Conservation (phyloP, 2,888 invertebrate genomes). For the Drosophila falleni region DNA sequence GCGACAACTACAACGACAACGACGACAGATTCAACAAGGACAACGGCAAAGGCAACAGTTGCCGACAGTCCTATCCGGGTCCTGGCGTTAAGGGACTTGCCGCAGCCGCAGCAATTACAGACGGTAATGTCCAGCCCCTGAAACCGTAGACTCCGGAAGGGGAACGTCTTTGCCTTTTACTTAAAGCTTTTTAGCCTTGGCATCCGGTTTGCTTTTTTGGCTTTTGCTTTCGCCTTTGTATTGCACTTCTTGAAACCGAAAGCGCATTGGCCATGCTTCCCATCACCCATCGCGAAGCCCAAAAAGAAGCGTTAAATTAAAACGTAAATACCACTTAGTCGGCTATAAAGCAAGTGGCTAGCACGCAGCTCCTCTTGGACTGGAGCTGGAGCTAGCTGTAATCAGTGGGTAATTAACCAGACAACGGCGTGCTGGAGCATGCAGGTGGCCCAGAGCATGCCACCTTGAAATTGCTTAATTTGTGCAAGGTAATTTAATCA, state of each 20-base stretch:
- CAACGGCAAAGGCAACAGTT: conserved; percentile 32
- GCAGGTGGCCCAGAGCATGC: conserved; percentile 46
- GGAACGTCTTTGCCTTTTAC: conserved; percentile 52
- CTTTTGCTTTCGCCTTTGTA: conserved; percentile 49
- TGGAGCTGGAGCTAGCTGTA: conserved; percentile 57
- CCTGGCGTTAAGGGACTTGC: conserved; percentile 62
- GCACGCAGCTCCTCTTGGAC: conserved; percentile 23
- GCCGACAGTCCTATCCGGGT: conserved; percentile 15
- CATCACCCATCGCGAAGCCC: conserved; percentile 5
- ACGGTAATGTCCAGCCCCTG: conserved; percentile 63
- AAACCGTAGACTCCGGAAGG: conserved; percentile 8
- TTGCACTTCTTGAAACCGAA: conserved; percentile 77
- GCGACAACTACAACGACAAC: conserved; percentile 16
- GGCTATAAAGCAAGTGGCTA: conserved; percentile 75
- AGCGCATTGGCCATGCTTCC: conserved; percentile 58
- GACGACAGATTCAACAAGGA: conserved; percentile 6
- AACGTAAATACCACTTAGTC: conserved; percentile 83
- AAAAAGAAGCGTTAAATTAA: conserved; percentile 83
- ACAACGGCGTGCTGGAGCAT: conserved; percentile 48
- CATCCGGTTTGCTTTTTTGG: conserved; percentile 62
- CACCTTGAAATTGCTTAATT: conserved; percentile 74
- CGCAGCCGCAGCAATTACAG: conserved; percentile 77
- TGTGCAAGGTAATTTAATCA: conserved; percentile 69
- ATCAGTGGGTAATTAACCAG: conserved; percentile 78
- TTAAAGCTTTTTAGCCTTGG: conserved; percentile 68